phyloP scores from a whole-genome alignment of 2,888 invertebrate species.

The Gastracanthus pulcherrimus region DNA sequence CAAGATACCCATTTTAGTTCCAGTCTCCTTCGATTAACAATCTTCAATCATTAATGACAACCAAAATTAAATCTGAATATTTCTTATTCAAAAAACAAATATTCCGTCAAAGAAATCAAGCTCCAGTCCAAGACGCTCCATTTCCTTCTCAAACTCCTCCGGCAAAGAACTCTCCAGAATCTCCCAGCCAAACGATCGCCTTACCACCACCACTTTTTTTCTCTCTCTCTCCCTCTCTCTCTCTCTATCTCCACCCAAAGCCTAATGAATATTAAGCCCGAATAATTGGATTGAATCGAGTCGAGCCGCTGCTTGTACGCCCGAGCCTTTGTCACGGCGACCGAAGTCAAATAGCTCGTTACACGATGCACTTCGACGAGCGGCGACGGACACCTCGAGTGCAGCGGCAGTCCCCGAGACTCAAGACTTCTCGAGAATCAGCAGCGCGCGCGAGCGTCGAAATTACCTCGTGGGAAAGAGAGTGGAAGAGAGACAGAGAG shows the following conservation, averaged over 20 bases:
- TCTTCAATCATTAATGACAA: not conserved
- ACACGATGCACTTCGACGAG: slow-evolving; percentile 7
- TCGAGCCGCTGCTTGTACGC: not conserved
- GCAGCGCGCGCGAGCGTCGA: slow-evolving; percentile 12
- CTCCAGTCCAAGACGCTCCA: not conserved
- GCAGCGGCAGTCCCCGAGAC: not conserved
- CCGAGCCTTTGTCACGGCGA: not conserved
- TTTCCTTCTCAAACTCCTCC: not conserved
- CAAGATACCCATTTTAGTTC: no score
- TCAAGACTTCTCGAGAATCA: slow-evolving; percentile 4
- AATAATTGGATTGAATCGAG: slow-evolving; percentile 47
- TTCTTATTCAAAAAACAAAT: no score
- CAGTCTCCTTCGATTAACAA: no score
- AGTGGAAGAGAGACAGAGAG: not conserved
- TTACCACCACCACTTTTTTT: no score
- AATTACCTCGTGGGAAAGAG: slow-evolving; percentile 33
- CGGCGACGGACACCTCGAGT: slow-evolving; percentile 17
- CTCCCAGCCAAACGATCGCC: not conserved
- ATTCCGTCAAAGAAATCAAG: not conserved
- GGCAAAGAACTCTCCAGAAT: not conserved
- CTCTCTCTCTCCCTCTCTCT: no score
- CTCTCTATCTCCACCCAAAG: not conserved
- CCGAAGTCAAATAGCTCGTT: slow-evolving; percentile 31
- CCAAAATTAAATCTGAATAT: not conserved
- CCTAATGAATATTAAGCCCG: slow-evolving; percentile 37